Percentiles rank a stretch among this genome's conserved stretches.
Evolutionary conservation across 2,888 invertebrate genomes (phyloP).

Genomic region (Sympetrum striolatum): DNA sequence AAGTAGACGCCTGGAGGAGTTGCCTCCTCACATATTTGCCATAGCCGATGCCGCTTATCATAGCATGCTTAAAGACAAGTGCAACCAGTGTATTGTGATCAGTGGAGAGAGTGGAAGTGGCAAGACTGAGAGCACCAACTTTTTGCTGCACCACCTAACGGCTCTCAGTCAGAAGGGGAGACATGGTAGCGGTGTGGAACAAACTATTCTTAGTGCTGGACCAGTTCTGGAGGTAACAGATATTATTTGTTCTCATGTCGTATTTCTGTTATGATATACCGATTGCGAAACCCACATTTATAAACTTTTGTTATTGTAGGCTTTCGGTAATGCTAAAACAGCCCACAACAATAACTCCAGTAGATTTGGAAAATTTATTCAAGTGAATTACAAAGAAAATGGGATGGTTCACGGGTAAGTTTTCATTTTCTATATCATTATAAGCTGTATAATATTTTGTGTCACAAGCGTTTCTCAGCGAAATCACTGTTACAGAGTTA

Average conservation of each 20-base stretch:
- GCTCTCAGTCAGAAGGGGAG: constrained; percentile 94
- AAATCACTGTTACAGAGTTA: no score
- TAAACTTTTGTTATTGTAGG: constrained; percentile 59
- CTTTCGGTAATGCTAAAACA: constrained; percentile 98
- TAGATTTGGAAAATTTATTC: constrained; percentile 96
- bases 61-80: constrained; percentile 89
- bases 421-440: not conserved
- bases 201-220: constrained; percentile 93
- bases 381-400: constrained; percentile 97
- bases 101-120: constrained; percentile 96
- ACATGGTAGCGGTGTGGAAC: constrained; percentile 94
- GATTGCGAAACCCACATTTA: not conserved
- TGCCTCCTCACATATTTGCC: constrained; percentile 97
- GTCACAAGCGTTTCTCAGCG: no score
- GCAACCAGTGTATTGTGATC: constrained; percentile 94
- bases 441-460: no score
- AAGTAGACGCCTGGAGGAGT: constrained; percentile 86
- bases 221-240: constrained; percentile 83
- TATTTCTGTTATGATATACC: not conserved
- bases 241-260: not conserved
- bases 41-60: constrained; percentile 94
- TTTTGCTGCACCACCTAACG: constrained; percentile 91
- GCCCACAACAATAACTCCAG: constrained; percentile 97
- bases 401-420: constrained; percentile 94
- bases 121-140: constrained; percentile 96